phyloP scores from a whole-genome alignment of 1,140 invertebrate species.

The Macrocentrus cingulum region DNA sequence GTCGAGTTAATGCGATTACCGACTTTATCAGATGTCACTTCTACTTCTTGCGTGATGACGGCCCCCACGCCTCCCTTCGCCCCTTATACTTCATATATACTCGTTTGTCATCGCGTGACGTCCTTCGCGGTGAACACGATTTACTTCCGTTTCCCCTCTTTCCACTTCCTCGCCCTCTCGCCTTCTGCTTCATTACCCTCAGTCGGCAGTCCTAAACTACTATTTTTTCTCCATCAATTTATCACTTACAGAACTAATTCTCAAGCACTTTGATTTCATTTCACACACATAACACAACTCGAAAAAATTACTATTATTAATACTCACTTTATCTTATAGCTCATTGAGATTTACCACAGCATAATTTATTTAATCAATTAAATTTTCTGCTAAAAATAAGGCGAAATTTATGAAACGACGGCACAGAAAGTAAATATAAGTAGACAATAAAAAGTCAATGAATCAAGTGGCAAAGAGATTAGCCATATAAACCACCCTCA shows the following conservation, averaged over 20 bases:
- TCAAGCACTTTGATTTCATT: not conserved
- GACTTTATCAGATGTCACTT: conserved; percentile 57
- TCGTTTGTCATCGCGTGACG: conserved; percentile 58
- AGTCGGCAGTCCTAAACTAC: conserved; percentile 28
- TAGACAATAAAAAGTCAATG: not conserved
- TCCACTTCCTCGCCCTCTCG: conserved; percentile 22
- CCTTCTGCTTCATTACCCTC: conserved; percentile 27
- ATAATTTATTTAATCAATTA: too few species aligned
- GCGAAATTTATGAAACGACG: too few species aligned
- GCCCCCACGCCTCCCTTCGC: conserved; percentile 4
- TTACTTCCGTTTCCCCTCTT: conserved; percentile 53
- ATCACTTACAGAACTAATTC: not conserved
- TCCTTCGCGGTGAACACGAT: conserved; percentile 51
- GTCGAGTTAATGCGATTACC: conserved; percentile 51
- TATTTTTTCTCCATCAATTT: not conserved
- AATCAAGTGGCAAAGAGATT: not conserved
- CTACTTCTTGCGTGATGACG: conserved; percentile 39
- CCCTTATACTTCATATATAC: too few species aligned
- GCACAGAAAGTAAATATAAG: not conserved
- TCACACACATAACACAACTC: too few species aligned
- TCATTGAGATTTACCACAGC: too few species aligned
- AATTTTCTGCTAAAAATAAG: too few species aligned
- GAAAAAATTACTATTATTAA: too few species aligned
- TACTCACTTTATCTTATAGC: too few species aligned
- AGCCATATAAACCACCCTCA: not conserved